Percentiles rank a stretch among this genome's conserved stretches.
These are phyloP conservation scores for Pogona vitticeps DNA, from an alignment of 2,113 vertebrate genomes.

Conservation along the genomic window DNA sequence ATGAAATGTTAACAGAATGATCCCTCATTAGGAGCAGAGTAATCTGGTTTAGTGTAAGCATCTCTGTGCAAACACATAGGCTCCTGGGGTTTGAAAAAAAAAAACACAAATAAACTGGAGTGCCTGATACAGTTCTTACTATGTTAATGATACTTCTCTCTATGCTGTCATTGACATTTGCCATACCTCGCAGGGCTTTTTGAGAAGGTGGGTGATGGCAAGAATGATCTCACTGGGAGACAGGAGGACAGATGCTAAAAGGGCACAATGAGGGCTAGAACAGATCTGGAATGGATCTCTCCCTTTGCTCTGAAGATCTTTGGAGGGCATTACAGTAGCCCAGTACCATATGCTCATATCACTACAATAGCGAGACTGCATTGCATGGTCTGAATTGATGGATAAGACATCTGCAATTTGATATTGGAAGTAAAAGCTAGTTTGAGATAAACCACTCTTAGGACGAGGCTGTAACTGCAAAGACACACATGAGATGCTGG, in stretches of 20 bases:
- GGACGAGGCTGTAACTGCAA: background rate
- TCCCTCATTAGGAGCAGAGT: background rate
- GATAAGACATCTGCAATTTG: background rate
- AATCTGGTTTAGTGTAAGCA: fast-evolving
- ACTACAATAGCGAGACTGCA: background rate
- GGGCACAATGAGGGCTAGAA: background rate
- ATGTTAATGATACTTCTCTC: fast-evolving
- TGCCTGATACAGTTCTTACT: background rate
- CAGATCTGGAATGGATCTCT: constrained; percentile 14
- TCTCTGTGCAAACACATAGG: fast-evolving
- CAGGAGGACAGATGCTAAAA: constrained; percentile 36
- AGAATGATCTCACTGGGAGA: background rate
- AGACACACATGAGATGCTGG: background rate
- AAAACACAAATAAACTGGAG: fast-evolving
- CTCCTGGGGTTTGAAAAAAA: background rate
- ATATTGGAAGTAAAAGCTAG: background rate
- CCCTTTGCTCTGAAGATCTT: background rate
- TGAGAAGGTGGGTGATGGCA: fast-evolving
- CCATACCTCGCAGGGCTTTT: background rate
- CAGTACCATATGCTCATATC: background rate
- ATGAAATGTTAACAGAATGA: background rate
- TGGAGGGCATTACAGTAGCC: background rate
- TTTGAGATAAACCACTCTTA: background rate
- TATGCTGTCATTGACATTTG: fast-evolving
- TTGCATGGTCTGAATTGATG: background rate